Evolutionary conservation across 2,113 vertebrate genomes (phyloP).

Genomic region (Hippocampus comes): DNA sequence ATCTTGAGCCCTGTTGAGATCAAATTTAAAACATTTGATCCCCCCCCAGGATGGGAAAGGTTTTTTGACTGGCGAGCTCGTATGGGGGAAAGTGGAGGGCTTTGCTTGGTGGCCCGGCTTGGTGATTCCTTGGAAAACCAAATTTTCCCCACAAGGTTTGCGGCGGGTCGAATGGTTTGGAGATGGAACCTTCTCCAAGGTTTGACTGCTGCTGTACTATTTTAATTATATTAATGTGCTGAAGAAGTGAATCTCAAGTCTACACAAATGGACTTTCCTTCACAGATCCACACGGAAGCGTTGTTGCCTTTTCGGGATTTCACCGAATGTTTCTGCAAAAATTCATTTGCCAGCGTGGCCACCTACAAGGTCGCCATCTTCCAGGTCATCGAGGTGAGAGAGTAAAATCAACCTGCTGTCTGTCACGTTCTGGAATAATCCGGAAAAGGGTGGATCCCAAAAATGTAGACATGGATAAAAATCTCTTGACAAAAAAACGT

Average conservation of each 20-base stretch:
- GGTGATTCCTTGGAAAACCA: constrained; percentile 81
- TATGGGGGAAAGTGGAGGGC: constrained; percentile 91
- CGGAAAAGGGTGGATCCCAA: no score
- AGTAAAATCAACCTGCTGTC: background rate
- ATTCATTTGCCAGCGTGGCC: constrained; percentile 82
- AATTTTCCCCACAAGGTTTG: constrained; percentile 70
- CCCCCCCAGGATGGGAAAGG: constrained; percentile 81
- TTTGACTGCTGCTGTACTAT: constrained; percentile 49
- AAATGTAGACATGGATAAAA: no score
- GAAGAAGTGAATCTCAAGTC: background rate
- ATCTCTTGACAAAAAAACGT: no score
- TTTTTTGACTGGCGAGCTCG: constrained; percentile 81
- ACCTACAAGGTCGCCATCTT: constrained; percentile 84
- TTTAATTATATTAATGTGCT: background rate
- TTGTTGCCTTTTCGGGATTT: constrained; percentile 78
- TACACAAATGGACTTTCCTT: background rate
- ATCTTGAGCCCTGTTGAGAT: background rate
- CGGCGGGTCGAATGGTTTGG: constrained; percentile 93
- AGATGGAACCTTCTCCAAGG: constrained; percentile 91
- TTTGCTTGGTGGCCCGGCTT: constrained; percentile 92
- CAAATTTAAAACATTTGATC: background rate
- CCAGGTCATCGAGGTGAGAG: constrained; percentile 85
- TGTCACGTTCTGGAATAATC: no score
- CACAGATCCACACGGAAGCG: constrained; percentile 80
- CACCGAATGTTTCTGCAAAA: constrained; percentile 81